Evolutionary conservation across 2,113 vertebrate genomes (phyloP).

Genomic region (Caretta caretta): DNA sequence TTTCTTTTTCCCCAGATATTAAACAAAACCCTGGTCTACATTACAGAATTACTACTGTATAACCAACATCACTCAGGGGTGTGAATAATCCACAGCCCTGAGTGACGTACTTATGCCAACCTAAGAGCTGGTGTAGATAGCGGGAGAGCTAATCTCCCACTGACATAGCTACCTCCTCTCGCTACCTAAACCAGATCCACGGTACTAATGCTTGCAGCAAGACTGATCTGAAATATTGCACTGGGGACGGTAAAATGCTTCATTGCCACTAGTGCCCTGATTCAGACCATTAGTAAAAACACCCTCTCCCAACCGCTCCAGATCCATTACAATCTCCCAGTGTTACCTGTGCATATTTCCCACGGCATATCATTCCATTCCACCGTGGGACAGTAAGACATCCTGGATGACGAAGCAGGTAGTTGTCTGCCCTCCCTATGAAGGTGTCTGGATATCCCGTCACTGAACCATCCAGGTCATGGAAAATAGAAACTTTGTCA

Average conservation of each 20-base stretch:
- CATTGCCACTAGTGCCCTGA: fast-evolving
- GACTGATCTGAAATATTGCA: neutral
- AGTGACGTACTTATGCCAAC: neutral
- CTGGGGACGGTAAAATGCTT: neutral
- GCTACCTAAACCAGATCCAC: neutral
- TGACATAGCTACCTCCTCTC: neutral
- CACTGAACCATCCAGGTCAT: conserved; percentile 64
- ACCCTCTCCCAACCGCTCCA: too few relatives aligned
- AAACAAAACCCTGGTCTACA: neutral
- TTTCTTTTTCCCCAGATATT: neutral
- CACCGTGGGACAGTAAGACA: conserved; percentile 55
- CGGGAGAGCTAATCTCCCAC: too few relatives aligned
- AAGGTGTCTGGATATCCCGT: conserved; percentile 47
- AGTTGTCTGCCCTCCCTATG: conserved; percentile 61
- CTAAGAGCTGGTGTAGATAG: neutral
- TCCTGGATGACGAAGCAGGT: conserved; percentile 45
- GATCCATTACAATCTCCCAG: neutral
- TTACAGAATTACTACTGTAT: neutral
- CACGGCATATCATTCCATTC: conserved; percentile 46
- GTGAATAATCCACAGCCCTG: neutral
- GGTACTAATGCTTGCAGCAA: neutral
- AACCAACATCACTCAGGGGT: neutral
- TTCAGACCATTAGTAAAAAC: neutral
- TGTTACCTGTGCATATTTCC: conserved; percentile 64
- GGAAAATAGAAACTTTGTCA: conserved; percentile 69